A percentile compares a stretch with the other conserved stretches of the same genome.
These are phyloP conservation scores for Ciconia nigra DNA, from an alignment of 2,797 vertebrate genomes.

Conservation along the genomic window DNA sequence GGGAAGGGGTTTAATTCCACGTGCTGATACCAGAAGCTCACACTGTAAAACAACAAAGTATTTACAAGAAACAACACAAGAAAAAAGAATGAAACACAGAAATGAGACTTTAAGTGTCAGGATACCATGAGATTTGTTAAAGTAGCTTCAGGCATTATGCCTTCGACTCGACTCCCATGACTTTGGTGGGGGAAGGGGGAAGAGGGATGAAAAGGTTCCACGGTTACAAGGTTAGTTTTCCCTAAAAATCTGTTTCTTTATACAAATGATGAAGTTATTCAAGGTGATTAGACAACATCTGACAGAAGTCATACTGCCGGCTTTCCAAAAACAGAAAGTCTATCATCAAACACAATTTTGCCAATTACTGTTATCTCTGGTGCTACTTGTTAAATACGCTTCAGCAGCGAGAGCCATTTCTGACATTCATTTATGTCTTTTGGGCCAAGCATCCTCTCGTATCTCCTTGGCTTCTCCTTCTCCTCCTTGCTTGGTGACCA, in stretches of 20 bases:
- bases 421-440: not conserved
- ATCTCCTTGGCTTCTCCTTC: not conserved
- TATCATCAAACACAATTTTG: not conserved
- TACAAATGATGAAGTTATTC: not conserved
- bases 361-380: not conserved
- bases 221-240: not conserved
- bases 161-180: not conserved
- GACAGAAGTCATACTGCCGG: not conserved
- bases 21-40: fast-evolving
- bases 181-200: not conserved
- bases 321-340: not conserved
- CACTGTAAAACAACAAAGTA: not conserved
- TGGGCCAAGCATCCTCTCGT: not conserved
- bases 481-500: not conserved
- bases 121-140: not conserved
- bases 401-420: not conserved
- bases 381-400: not conserved
- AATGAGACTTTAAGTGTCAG: not conserved
- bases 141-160: not conserved
- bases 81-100: not conserved
- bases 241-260: not conserved
- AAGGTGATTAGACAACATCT: not conserved
- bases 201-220: not conserved
- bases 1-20: not conserved
- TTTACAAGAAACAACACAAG: not conserved